Evolutionary conservation across 2,888 invertebrate genomes (phyloP).

Genomic region (Scaptomyza caliginosa): DNA sequence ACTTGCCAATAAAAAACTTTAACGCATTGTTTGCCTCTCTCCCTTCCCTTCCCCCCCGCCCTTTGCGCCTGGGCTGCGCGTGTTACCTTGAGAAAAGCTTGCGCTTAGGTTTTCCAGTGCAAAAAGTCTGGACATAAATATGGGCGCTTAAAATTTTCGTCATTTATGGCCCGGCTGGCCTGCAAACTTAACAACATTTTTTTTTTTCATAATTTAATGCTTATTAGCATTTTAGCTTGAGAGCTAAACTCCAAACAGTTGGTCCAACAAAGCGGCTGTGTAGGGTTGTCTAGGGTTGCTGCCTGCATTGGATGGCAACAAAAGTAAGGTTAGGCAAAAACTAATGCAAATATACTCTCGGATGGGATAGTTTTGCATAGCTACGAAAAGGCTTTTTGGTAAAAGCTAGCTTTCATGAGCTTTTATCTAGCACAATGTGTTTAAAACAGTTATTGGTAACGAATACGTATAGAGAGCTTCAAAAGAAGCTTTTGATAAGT

Average conservation of each 20-base stretch:
- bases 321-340: too few relatives aligned
- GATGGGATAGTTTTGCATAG: too few relatives aligned
- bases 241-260: background rate
- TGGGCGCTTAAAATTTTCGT: conserved; percentile 74
- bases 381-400: too few relatives aligned
- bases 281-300: background rate
- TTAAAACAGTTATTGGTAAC: too few relatives aligned
- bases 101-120: conserved; percentile 71
- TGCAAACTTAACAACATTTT: conserved; percentile 51
- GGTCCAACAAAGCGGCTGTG: background rate
- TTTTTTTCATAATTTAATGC: conserved; percentile 77
- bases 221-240: conserved; percentile 66
- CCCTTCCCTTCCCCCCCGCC: too few relatives aligned
- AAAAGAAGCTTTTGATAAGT: too few relatives aligned
- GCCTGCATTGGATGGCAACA: too few relatives aligned
- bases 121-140: conserved; percentile 78
- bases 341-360: too few relatives aligned
- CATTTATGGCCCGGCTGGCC: conserved; percentile 72
- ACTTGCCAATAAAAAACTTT: conserved; percentile 70
- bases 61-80: background rate
- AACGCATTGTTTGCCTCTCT: conserved; percentile 26
- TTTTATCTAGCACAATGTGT: too few relatives aligned
- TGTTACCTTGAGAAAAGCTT: conserved; percentile 35
- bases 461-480: too few relatives aligned
- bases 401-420: too few relatives aligned